These are phyloP conservation scores for Eremobia ochroleuca DNA, from an alignment of 2,888 invertebrate genomes.

Conservation along the genomic window DNA sequence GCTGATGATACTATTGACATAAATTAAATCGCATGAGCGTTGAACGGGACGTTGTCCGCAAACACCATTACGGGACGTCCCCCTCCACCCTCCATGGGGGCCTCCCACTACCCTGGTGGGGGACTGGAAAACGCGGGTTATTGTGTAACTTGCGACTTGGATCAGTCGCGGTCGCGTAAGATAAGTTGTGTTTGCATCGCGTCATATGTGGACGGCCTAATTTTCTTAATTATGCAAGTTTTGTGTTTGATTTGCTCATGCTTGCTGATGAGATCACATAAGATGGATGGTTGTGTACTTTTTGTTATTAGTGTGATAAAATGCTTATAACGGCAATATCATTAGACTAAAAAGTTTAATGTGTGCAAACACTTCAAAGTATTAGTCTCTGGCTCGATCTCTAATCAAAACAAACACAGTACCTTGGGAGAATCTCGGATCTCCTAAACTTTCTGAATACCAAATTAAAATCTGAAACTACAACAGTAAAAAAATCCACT, in stretches of 20 bases:
- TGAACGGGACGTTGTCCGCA: conserved; percentile 70
- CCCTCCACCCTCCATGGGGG: neutral
- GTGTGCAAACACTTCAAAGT: neutral
- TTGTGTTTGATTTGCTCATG: conserved; percentile 38
- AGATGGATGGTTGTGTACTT: neutral
- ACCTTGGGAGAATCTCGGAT: neutral
- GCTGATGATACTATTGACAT: conserved; percentile 67
- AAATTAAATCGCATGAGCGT: conserved; percentile 72
- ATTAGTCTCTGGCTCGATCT: neutral
- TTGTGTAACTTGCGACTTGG: conserved; percentile 59
- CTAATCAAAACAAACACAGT: conserved; percentile 13
- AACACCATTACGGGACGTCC: conserved; percentile 72
- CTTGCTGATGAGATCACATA: conserved; percentile 32
- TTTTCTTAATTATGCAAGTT: conserved; percentile 58
- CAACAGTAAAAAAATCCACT: neutral
- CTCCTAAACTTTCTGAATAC: neutral
- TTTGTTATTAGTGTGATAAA: neutral
- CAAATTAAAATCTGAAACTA: neutral
- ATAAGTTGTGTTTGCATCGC: conserved; percentile 53
- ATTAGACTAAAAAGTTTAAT: neutral
- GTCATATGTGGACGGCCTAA: conserved; percentile 36
- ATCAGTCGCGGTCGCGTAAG: conserved; percentile 46
- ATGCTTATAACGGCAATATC: neutral
- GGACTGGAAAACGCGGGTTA: conserved; percentile 18
- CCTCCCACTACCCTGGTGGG: neutral